Evolutionary conservation across 2,888 invertebrate species (phyloP).

Genomic region (Oscheius myriophilus): DNA sequence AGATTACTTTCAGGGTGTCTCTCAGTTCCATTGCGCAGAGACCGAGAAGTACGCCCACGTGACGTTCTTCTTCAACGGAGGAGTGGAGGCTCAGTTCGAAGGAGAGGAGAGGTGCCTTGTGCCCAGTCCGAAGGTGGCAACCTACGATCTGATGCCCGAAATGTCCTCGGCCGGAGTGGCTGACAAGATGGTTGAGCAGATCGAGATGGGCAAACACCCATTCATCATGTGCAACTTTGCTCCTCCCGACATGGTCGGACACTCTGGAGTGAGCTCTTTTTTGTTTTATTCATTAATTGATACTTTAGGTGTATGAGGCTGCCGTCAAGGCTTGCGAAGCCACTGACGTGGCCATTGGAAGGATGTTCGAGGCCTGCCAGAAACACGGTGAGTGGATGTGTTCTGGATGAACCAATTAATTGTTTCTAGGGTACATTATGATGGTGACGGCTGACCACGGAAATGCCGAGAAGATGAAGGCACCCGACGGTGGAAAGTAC

Average conservation of each 20-base stretch:
- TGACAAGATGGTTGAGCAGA: slow-evolving; percentile 71
- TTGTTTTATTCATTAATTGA: slow-evolving; percentile 53
- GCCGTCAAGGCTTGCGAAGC: slow-evolving; percentile 58
- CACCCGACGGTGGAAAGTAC: slow-evolving; percentile 71
- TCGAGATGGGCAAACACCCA: slow-evolving; percentile 67
- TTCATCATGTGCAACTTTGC: slow-evolving; percentile 74
- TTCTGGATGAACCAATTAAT: neutral
- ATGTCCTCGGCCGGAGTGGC: slow-evolving; percentile 72
- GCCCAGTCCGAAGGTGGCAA: slow-evolving; percentile 73
- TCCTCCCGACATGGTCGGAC: slow-evolving; percentile 74
- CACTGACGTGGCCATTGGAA: slow-evolving; percentile 71
- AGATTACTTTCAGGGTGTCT: slow-evolving; percentile 44
- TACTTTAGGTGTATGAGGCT: slow-evolving; percentile 41
- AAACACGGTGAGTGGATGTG: slow-evolving; percentile 57
- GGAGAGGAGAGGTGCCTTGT: slow-evolving; percentile 72
- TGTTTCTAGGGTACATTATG: slow-evolving; percentile 40
- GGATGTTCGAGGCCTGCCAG: slow-evolving; percentile 71
- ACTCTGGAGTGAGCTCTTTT: slow-evolving; percentile 72
- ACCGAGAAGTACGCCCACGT: slow-evolving; percentile 72
- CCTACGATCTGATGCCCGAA: slow-evolving; percentile 73
- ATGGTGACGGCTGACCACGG: slow-evolving; percentile 71
- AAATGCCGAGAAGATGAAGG: slow-evolving; percentile 73
- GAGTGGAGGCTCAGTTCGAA: slow-evolving; percentile 71
- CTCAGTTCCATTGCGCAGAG: slow-evolving; percentile 73
- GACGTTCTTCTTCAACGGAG: slow-evolving; percentile 75